Evolutionary conservation across 2,888 invertebrate genomes (phyloP).

Genomic region (Oscheius sp.): DNA sequence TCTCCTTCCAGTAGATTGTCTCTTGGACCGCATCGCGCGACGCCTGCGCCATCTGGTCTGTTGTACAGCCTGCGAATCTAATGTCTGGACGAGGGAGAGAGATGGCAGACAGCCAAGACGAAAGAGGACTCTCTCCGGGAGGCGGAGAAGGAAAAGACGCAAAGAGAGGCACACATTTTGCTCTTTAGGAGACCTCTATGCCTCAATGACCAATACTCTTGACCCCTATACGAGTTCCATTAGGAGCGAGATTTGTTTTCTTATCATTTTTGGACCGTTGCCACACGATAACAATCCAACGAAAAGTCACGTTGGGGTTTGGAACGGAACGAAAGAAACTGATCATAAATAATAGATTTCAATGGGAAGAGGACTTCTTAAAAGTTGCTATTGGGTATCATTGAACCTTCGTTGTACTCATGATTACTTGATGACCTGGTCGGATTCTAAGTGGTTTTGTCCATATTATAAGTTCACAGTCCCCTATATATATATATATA

Average conservation of each 20-base stretch:
- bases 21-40: slow-evolving; percentile 22
- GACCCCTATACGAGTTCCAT: not conserved
- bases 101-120: slow-evolving; percentile 18
- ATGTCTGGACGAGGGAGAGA: slow-evolving; percentile 3
- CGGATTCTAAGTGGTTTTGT: no score
- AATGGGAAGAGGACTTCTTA: no score
- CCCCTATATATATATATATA: no score
- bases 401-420: no score
- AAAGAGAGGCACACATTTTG: not conserved
- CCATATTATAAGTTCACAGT: no score
- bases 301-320: not conserved
- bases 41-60: slow-evolving; percentile 36
- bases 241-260: not conserved
- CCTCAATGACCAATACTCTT: no score
- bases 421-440: no score
- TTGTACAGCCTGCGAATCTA: slow-evolving; percentile 38
- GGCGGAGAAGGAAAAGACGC: not conserved
- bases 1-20: slow-evolving; percentile 6
- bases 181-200: no score
- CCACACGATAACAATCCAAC: not conserved
- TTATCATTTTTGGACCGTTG: not conserved
- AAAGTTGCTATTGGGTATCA: no score
- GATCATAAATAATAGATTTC: no score
- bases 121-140: not conserved
- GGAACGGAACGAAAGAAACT: not conserved